phyloP scores from a whole-genome alignment of 2,113 vertebrate species.

The Ammodytes marinus region DNA sequence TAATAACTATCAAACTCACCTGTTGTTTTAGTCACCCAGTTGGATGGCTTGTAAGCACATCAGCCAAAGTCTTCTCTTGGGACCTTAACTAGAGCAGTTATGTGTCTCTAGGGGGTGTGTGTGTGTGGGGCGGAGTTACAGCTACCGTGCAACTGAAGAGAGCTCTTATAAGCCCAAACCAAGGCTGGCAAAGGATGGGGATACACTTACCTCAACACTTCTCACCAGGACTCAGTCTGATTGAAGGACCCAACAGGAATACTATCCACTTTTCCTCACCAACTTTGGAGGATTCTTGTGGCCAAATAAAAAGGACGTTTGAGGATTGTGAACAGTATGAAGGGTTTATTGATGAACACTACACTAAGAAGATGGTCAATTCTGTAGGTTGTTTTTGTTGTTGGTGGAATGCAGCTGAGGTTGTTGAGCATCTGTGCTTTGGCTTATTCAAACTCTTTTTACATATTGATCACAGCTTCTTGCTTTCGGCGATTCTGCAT shows the following conservation, averaged over 20 bases:
- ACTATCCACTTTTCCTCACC: slow-evolving; percentile 18
- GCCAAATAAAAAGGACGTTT: slow-evolving; percentile 66
- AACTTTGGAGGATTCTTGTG: slow-evolving; percentile 48
- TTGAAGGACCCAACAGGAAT: slow-evolving; percentile 49
- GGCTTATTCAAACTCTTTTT: slow-evolving; percentile 21
- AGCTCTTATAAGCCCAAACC: slow-evolving; percentile 31
- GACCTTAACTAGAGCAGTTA: slow-evolving; percentile 12
- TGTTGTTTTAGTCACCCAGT: slow-evolving; percentile 31
- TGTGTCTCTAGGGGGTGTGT: not conserved
- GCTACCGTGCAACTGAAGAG: slow-evolving; percentile 24
- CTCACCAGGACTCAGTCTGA: slow-evolving; percentile 57
- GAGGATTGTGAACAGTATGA: slow-evolving; percentile 55
- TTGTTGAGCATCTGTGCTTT: slow-evolving; percentile 43
- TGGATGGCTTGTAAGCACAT: slow-evolving; percentile 22
- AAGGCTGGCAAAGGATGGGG: slow-evolving; percentile 19
- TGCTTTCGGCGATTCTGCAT: slow-evolving; percentile 49
- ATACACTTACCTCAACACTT: slow-evolving; percentile 69
- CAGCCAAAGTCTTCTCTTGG: slow-evolving; percentile 19
- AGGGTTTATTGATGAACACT: slow-evolving; percentile 66
- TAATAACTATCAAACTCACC: slow-evolving; percentile 28
- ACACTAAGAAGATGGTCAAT: slow-evolving; percentile 47
- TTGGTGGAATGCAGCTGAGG: slow-evolving; percentile 30
- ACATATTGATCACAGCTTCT: slow-evolving; percentile 54
- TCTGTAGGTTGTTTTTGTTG: slow-evolving; percentile 38
- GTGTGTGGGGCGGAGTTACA: slow-evolving; percentile 12